Percentiles rank a stretch among this genome's conserved stretches.
Evolutionary conservation across 1,140 invertebrate genomes (phyloP).

Genomic region (Drosophila sp.): DNA sequence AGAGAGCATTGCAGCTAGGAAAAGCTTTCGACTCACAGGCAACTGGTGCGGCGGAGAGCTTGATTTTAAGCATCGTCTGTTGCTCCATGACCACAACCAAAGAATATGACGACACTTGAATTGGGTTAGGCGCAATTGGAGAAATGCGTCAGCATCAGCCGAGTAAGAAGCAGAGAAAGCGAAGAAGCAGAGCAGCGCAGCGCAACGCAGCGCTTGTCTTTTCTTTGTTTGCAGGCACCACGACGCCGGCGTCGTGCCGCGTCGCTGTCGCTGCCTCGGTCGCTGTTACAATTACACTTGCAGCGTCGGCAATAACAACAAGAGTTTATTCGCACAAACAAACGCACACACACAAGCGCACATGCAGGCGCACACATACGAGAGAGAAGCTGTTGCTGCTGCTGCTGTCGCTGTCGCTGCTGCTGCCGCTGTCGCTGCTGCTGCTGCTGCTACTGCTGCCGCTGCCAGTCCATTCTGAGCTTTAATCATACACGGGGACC

Average conservation of each 20-base stretch:
- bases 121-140: constrained; percentile 74
- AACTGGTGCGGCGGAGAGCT: constrained; percentile 12
- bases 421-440: neutral
- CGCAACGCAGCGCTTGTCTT: constrained; percentile 5
- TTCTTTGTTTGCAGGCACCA: constrained; percentile 42
- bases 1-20: constrained; percentile 2
- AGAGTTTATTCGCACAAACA: constrained; percentile 26
- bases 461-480: constrained; percentile 65
- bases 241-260: constrained; percentile 26
- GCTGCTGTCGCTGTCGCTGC: neutral
- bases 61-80: constrained; percentile 15
- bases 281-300: constrained; percentile 36
- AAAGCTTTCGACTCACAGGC: constrained; percentile 14
- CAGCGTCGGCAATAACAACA: constrained; percentile 11
- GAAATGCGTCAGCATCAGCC: constrained; percentile 57
- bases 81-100: constrained; percentile 57
- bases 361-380: neutral
- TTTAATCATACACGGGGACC: constrained; percentile 66
- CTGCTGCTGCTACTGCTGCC: neutral
- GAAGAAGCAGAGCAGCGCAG: constrained; percentile 23
- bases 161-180: constrained; percentile 20
- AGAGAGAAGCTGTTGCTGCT: constrained; percentile 2
- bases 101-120: constrained; percentile 66
- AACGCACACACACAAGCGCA: neutral
- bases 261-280: no score